phyloP scores from a whole-genome alignment of 2,888 invertebrate species.

The Drosophila greeni region DNA sequence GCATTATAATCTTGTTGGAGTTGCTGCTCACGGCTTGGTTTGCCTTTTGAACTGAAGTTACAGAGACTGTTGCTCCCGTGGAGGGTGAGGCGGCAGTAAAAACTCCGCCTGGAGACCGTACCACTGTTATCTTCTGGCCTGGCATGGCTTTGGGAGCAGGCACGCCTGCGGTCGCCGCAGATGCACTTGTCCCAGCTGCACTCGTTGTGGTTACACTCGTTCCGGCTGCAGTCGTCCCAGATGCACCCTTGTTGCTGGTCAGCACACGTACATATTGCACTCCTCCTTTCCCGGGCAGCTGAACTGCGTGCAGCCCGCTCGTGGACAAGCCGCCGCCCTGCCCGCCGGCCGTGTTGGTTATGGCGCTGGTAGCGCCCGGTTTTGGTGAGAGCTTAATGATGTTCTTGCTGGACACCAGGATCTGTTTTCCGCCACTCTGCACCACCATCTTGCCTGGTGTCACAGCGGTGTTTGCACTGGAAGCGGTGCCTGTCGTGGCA shows the following conservation, averaged over 20 bases:
- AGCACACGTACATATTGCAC: slow-evolving; percentile 86
- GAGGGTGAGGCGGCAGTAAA: background rate
- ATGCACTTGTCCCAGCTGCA: slow-evolving; percentile 20
- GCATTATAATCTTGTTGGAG: slow-evolving; percentile 66
- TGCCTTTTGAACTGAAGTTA: slow-evolving; percentile 9
- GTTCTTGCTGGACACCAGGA: slow-evolving; percentile 75
- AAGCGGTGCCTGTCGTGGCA: background rate
- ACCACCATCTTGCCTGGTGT: slow-evolving; percentile 66
- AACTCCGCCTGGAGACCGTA: slow-evolving; percentile 49
- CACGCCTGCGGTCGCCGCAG: slow-evolving; percentile 5
- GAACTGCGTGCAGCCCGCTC: slow-evolving; percentile 70
- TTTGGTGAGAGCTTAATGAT: slow-evolving; percentile 76
- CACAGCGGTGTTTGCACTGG: slow-evolving; percentile 11
- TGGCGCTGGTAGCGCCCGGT: slow-evolving; percentile 24
- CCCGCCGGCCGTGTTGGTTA: slow-evolving; percentile 16
- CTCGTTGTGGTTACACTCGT: slow-evolving; percentile 2
- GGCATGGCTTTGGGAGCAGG: slow-evolving; percentile 41
- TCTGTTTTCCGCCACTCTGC: slow-evolving; percentile 73
- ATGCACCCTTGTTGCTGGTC: slow-evolving; percentile 67
- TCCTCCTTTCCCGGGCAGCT: slow-evolving; percentile 75
- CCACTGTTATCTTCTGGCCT: slow-evolving; percentile 67
- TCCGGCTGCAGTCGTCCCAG: slow-evolving; percentile 10
- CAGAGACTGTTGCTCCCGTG: slow-evolving; percentile 5
- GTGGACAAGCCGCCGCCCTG: slow-evolving; percentile 16
- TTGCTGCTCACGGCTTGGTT: slow-evolving; percentile 39